A percentile compares a stretch with the other conserved stretches of the same genome.
Evolutionary conservation across 2,888 invertebrate genomes (phyloP).

Genomic region (Lithophane ornitopus): DNA sequence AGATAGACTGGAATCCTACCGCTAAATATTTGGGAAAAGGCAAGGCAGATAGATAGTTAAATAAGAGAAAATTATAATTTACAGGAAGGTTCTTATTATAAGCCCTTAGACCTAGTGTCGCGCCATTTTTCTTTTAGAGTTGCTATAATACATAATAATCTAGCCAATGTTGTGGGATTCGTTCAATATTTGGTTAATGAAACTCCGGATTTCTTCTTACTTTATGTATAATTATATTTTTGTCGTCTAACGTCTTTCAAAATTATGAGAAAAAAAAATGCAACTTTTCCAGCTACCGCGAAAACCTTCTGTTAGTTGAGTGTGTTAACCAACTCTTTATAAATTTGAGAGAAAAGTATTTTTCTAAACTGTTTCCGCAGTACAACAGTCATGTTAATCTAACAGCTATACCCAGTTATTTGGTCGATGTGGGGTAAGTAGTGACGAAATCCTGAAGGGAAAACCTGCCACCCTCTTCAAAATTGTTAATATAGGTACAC

Average conservation of each 20-base stretch:
- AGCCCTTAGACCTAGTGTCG: too few relatives aligned
- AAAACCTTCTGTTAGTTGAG: background rate
- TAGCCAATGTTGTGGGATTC: too few relatives aligned
- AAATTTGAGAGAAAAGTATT: background rate
- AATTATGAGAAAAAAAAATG: too few relatives aligned
- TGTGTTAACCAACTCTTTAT: background rate
- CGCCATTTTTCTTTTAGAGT: too few relatives aligned
- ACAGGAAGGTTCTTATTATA: background rate
- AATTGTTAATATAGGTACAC: conserved; percentile 55
- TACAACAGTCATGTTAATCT: background rate
- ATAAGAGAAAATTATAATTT: background rate
- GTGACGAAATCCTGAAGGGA: background rate
- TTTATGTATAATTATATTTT: too few relatives aligned
- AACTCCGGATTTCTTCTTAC: too few relatives aligned
- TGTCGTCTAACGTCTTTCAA: too few relatives aligned
- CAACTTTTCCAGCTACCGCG: background rate
- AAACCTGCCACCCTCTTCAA: conserved; percentile 28
- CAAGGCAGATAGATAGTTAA: background rate
- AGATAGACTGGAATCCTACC: too few relatives aligned
- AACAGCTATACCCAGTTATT: background rate
- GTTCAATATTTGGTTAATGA: too few relatives aligned
- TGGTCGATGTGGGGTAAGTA: background rate
- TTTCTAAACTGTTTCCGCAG: background rate
- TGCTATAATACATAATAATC: background rate
- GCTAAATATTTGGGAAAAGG: too few relatives aligned